A percentile compares a stretch with the other conserved stretches of the same genome.
phyloP scores from a whole-genome alignment of 2,888 invertebrate species.

The Allophyes oxyacanthae region DNA sequence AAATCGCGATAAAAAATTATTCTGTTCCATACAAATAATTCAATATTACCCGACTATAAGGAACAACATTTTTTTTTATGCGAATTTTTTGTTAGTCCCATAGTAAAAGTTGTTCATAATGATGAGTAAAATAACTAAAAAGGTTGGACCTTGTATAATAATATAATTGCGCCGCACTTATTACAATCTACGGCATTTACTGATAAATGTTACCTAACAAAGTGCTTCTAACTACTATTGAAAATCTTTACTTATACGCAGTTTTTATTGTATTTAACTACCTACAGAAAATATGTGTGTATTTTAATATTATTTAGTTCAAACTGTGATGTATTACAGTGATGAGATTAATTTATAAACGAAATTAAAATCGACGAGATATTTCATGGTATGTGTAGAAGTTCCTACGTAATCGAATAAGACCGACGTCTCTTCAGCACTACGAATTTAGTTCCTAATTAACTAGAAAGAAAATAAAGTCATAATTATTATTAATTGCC shows the following conservation, averaged over 20 bases:
- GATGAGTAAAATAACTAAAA: too few relatives aligned
- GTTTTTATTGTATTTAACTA: too few relatives aligned
- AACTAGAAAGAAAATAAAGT: too few relatives aligned
- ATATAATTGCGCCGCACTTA: conserved; percentile 9
- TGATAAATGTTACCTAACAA: neutral
- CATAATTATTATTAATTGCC: too few relatives aligned
- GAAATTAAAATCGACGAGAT: conserved; percentile 29
- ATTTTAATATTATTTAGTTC: conserved; percentile 41
- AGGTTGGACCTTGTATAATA: too few relatives aligned
- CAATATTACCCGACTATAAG: too few relatives aligned
- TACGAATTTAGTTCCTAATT: conserved; percentile 16
- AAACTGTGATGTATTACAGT: conserved; percentile 69
- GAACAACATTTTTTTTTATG: too few relatives aligned
- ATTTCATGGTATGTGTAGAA: conserved; percentile 48
- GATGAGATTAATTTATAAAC: conserved; percentile 58
- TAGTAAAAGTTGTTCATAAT: too few relatives aligned
- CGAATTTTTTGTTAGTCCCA: too few relatives aligned
- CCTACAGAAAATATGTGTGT: conserved; percentile 23
- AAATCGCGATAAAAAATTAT: too few relatives aligned
- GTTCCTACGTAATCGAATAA: conserved; percentile 65
- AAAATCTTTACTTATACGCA: conserved; percentile 1
- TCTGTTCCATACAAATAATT: too few relatives aligned
- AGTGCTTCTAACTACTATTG: conserved; percentile 10
- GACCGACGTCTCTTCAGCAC: conserved; percentile 40
- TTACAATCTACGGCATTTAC: conserved; percentile 33